Percentiles rank a stretch among this genome's conserved stretches.
These are phyloP conservation scores for Brenthis hecate DNA, from an alignment of 2,888 invertebrate species.

Conservation along the genomic window DNA sequence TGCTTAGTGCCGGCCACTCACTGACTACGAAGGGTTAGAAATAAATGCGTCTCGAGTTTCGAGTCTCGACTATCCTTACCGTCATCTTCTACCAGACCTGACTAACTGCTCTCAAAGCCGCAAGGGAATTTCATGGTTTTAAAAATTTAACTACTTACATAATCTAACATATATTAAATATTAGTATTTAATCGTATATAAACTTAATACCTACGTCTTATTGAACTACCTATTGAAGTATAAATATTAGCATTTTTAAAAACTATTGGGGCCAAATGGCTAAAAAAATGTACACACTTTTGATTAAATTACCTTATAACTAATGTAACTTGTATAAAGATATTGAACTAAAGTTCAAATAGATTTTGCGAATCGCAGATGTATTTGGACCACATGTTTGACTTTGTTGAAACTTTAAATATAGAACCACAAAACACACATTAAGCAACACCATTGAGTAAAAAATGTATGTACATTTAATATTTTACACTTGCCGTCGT, in stretches of 20 bases:
- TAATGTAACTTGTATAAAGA: neutral
- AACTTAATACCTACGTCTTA: too few species aligned
- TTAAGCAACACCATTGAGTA: neutral
- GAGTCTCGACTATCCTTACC: constrained; percentile 35
- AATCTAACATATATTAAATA: too few species aligned
- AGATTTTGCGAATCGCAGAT: constrained; percentile 42
- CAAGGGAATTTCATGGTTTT: neutral
- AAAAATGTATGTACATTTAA: too few species aligned
- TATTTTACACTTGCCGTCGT: neutral
- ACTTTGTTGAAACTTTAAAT: constrained; percentile 2
- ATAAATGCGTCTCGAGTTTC: constrained; percentile 43
- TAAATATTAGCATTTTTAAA: too few species aligned
- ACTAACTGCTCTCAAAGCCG: neutral
- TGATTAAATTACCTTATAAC: neutral
- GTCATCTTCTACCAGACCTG: constrained; percentile 47
- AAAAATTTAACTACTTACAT: too few species aligned
- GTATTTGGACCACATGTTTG: constrained; percentile 41
- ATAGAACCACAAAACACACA: constrained; percentile 3
- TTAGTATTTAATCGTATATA: too few species aligned
- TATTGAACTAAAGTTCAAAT: constrained; percentile 28
- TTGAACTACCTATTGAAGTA: too few species aligned
- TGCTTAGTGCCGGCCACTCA: constrained; percentile 39
- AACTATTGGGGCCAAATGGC: too few species aligned
- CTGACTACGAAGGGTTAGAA: constrained; percentile 47
- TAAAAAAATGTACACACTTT: too few species aligned